A percentile compares a stretch with the other conserved stretches of the same genome.
These are phyloP conservation scores for Artibeus jamaicensis DNA, from an alignment of 2,797 vertebrate genomes.

Conservation along the genomic window DNA sequence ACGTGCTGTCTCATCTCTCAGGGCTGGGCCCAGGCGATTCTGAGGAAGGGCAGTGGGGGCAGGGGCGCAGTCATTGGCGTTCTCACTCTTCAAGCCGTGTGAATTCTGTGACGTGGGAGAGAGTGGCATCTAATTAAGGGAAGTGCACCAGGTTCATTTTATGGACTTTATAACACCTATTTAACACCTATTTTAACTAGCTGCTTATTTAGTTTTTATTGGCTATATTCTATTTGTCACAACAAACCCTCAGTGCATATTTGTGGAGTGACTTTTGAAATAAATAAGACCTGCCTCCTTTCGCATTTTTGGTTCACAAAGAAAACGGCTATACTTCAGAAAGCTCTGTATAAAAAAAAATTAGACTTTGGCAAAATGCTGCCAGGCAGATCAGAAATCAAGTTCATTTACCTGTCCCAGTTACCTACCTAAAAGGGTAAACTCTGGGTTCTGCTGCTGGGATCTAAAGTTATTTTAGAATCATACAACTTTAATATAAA, in stretches of 20 bases:
- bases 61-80: background rate
- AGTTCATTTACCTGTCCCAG: background rate
- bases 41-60: background rate
- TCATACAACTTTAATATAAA: constrained; percentile 5
- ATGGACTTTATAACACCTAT: background rate
- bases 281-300: background rate
- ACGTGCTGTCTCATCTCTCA: background rate
- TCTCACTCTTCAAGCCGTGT: background rate
- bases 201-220: background rate
- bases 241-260: background rate
- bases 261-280: constrained; percentile 14
- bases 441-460: background rate
- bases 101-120: background rate
- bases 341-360: background rate
- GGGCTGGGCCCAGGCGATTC: background rate
- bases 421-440: background rate
- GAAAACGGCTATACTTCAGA: background rate
- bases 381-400: background rate
- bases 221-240: background rate
- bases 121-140: background rate
- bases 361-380: background rate
- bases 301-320: constrained; percentile 30
- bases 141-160: background rate
- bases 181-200: background rate
- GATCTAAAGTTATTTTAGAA: background rate